Evolutionary conservation across 2,888 invertebrate species (phyloP), one percentile per base, ranked within the genome.

Genomic region (Octonoba sinensis): DNA sequence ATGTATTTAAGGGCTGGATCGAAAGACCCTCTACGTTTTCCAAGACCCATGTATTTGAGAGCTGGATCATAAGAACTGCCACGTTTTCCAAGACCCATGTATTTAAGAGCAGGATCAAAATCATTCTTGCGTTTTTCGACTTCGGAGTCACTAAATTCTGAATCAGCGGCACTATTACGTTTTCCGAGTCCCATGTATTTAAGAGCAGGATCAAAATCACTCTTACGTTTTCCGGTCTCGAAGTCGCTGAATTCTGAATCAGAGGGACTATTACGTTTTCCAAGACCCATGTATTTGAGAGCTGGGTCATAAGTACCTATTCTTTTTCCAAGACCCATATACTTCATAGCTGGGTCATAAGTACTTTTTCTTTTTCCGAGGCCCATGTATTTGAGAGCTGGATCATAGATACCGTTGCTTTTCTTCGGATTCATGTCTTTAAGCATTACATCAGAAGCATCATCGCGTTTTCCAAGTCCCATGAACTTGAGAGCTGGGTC

Each of bases 1-100:
- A 67, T 73, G 24, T 72, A 82, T 57, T 70, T 70, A 6, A 74
- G 36, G 15, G 82, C 82, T 16, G 82, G 81, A 65, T 82, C 82
- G 49, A 60, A 82, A 6, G 20, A 49, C 12, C 27, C 24, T 3
- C 18, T 44, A n/a, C 57, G 36, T 49, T 75, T 69, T 4, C 65
- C 74, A 6, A 82, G 22, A 6, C 71, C 70, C 59, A 70, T 75
- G 27, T 65, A 70, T 24, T 54, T 57, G 4, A 67, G 16, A 1
- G 66, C 79, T 18, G 73, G 72, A 54, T 73, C 72, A 67, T 60
- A 73, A 20, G 24, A 27, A 8, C 24, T 1, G 13, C 18, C n/a
- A 16, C 60, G 44, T 44, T 72, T 72, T 1, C 72, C 72, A 20
- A 59, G 22, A 16, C 72, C 72, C 59, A 44, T 22, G 22, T 60